phyloP scores from a whole-genome alignment of 1,140 invertebrate species.

The Palaemon carinicauda region DNA sequence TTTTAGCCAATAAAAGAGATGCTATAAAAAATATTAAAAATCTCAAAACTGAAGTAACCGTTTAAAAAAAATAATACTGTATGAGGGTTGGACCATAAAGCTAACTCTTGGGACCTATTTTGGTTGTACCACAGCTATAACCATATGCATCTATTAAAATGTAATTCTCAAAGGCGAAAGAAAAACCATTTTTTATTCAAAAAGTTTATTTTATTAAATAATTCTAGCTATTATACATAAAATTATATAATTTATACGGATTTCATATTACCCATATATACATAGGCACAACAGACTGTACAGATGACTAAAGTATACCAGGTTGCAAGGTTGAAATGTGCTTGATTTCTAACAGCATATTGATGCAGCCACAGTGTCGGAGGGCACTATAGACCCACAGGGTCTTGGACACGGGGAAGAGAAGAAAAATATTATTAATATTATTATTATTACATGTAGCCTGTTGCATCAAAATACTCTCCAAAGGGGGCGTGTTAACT shows the following conservation, averaged over 20 bases:
- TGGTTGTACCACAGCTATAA: no score
- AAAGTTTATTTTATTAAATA: slow-evolving; percentile 55
- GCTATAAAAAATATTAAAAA: no score
- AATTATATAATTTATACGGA: slow-evolving; percentile 56
- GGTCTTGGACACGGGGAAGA: background rate
- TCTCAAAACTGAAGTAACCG: no score
- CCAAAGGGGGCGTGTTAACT: no score
- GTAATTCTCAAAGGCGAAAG: no score
- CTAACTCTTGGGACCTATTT: no score
- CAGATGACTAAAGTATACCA: slow-evolving; percentile 48
- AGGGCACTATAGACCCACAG: slow-evolving; percentile 10
- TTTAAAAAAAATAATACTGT: no score
- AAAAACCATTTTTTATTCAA: slow-evolving; percentile 15
- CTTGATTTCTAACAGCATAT: slow-evolving; percentile 47
- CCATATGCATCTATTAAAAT: no score
- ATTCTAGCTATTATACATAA: slow-evolving; percentile 56
- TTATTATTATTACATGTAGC: no score
- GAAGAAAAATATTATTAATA: background rate
- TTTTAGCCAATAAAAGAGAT: no score
- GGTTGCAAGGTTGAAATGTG: slow-evolving; percentile 54
- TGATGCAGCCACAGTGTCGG: slow-evolving; percentile 13
- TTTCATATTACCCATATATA: slow-evolving; percentile 56
- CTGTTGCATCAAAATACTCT: no score
- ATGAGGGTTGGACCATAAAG: no score
- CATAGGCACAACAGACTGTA: slow-evolving; percentile 56